These are phyloP conservation scores for Rotaria sp. DNA, from an alignment of 2,888 invertebrate species.

Conservation along the genomic window DNA sequence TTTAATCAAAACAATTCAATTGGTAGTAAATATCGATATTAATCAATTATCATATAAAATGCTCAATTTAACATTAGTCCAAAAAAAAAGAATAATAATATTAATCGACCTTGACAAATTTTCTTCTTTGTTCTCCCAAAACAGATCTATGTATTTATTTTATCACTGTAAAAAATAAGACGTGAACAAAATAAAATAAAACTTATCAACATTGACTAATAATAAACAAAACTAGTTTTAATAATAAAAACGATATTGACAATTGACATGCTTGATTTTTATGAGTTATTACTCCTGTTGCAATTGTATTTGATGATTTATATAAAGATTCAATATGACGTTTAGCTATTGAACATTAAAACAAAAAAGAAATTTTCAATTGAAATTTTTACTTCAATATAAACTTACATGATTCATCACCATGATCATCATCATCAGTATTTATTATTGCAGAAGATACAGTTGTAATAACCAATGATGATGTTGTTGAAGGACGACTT, in stretches of 20 bases:
- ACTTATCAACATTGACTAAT: slow-evolving; percentile 9
- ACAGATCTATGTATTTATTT: neutral
- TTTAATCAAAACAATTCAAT: neutral
- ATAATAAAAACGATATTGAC: neutral
- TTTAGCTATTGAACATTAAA: neutral
- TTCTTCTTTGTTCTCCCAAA: neutral
- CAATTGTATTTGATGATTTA: slow-evolving; percentile 7
- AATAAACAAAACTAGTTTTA: neutral
- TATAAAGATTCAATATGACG: neutral
- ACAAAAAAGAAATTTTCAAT: neutral
- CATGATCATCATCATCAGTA: neutral
- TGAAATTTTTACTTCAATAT: neutral
- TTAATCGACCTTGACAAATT: neutral
- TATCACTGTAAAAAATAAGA: slow-evolving; percentile 24
- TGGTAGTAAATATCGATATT: neutral
- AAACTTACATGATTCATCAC: neutral
- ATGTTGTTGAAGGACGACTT: neutral
- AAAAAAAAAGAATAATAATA: neutral
- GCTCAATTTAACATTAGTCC: neutral
- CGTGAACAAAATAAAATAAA: neutral
- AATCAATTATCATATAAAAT: neutral
- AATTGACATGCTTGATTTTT: neutral
- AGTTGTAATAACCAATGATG: neutral
- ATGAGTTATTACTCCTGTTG: neutral
- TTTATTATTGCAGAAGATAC: neutral